phyloP scores from a whole-genome alignment of 2,888 invertebrate genomes.

The Pristionchus fissidentatus region DNA sequence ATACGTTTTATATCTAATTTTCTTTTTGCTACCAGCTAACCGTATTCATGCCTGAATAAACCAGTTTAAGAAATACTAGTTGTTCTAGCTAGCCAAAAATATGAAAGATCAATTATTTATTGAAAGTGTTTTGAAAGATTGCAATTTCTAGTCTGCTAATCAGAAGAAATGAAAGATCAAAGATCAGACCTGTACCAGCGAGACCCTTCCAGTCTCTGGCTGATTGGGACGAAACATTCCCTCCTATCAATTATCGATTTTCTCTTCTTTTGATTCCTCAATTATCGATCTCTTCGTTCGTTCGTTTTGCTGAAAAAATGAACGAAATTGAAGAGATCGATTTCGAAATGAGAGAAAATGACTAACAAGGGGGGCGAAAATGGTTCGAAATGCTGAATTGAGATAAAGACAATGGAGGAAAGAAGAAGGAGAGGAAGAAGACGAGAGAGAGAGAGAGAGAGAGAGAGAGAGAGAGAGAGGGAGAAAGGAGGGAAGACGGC shows the following conservation, averaged over 20 bases:
- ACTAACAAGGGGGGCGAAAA: not conserved
- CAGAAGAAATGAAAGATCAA: not conserved
- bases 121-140: no score
- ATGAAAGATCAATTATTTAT: no score
- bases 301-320: no score
- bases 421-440: not conserved
- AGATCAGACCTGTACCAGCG: slow-evolving; percentile 19
- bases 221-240: slow-evolving; percentile 30
- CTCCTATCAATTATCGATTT: slow-evolving; percentile 1
- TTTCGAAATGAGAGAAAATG: not conserved
- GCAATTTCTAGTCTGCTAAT: no score
- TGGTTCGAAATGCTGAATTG: not conserved
- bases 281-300: not conserved
- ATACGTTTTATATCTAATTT: no score
- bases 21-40: no score
- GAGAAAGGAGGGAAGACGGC: not conserved
- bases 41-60: no score
- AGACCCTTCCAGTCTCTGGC: slow-evolving; percentile 24
- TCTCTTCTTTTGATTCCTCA: no score
- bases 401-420: not conserved
- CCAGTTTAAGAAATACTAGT: no score
- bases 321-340: not conserved
- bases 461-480: not conserved
- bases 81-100: no score
- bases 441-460: not conserved